phyloP scores from a whole-genome alignment of 1,140 invertebrate genomes.

The Epicauta chinensis region DNA sequence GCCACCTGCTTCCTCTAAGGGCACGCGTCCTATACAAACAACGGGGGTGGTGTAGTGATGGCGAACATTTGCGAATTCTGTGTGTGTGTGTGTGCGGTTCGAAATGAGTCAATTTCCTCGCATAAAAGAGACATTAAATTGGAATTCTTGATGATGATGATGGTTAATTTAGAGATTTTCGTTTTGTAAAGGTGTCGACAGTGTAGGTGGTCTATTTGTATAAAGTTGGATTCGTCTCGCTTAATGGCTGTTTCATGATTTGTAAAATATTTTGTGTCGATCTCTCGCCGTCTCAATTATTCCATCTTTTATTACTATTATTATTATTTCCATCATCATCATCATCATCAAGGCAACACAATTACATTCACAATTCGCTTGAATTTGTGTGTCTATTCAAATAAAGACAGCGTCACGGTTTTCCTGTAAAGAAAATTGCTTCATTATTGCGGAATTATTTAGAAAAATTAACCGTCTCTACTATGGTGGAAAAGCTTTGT shows the following conservation, averaged over 20 bases:
- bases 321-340: no score
- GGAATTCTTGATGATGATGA: conserved; percentile 8
- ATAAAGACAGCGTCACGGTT: not conserved
- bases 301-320: no score
- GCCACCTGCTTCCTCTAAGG: no score
- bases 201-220: conserved; percentile 24
- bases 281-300: no score
- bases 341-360: no score
- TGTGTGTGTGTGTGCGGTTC: no score
- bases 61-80: not conserved
- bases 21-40: no score
- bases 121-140: conserved; percentile 10
- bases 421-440: conserved; percentile 4
- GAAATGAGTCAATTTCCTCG: conserved; percentile 5
- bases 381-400: conserved; percentile 7
- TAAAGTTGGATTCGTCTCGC: conserved; percentile 21
- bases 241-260: conserved; percentile 23
- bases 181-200: conserved; percentile 20
- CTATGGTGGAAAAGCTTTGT: no score
- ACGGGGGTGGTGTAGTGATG: not conserved
- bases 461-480: no score
- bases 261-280: conserved; percentile 19
- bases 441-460: conserved; percentile 6
- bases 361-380: conserved; percentile 1
- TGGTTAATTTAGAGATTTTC: conserved; percentile 18